phyloP scores from a whole-genome alignment of 2,797 vertebrate species.

The Bradypodion pumilum region DNA sequence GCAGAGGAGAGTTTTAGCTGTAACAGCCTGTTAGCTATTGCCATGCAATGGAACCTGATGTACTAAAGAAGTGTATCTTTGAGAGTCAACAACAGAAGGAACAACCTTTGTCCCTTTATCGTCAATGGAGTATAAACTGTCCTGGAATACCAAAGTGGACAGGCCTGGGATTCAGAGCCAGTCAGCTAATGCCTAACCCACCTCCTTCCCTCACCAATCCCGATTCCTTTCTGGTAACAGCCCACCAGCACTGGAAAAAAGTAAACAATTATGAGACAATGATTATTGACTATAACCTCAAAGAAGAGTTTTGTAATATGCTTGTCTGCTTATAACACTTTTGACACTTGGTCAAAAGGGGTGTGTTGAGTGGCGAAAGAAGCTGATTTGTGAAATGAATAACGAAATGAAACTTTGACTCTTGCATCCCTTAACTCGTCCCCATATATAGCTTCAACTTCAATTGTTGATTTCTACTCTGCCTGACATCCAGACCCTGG shows the following conservation, averaged over 20 bases:
- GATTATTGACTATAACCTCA: background rate
- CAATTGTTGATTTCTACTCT: background rate
- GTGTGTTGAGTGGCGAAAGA: background rate
- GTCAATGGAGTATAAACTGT: background rate
- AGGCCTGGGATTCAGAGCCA: background rate
- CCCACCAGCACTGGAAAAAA: background rate
- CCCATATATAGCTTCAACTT: conserved; percentile 8
- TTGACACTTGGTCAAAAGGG: too few species aligned
- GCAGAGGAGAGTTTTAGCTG: background rate
- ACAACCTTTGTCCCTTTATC: background rate
- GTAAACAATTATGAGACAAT: background rate
- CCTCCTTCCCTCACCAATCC: conserved; percentile 21
- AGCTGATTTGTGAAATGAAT: background rate
- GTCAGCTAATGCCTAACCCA: background rate
- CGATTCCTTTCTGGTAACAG: background rate
- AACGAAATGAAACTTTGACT: background rate
- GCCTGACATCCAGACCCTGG: background rate
- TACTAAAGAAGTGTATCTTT: background rate
- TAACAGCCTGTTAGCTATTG: background rate
- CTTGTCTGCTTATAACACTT: background rate
- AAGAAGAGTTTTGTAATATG: background rate
- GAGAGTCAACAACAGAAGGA: background rate
- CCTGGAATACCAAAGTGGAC: background rate
- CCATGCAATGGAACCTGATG: background rate
- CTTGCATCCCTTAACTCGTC: background rate